Percentiles rank a stretch among this genome's conserved stretches.
Conservation (phyloP, 2,888 invertebrate species). For the Caenorhabditis sp. region DNA sequence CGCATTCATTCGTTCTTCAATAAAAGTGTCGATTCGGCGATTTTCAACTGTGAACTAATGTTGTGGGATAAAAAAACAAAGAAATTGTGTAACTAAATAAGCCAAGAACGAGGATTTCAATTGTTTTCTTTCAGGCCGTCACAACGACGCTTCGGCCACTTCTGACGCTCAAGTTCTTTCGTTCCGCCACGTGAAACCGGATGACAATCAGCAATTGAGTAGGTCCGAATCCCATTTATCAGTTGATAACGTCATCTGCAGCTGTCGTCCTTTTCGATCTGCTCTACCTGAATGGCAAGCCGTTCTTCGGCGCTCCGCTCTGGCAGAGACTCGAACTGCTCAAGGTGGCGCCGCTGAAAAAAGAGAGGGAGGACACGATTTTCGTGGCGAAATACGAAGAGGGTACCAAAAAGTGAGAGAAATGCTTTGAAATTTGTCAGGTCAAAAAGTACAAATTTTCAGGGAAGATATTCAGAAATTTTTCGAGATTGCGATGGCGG, state of each 20-base stretch:
- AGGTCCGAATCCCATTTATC: background rate
- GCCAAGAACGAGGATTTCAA: background rate
- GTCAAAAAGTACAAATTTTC: background rate
- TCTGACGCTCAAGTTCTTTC: conserved; percentile 47
- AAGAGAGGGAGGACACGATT: conserved; percentile 57
- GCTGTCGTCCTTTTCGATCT: conserved; percentile 75
- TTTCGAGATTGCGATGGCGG: conserved; percentile 72
- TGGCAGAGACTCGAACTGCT: conserved; percentile 62
- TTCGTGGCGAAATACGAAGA: conserved; percentile 59
- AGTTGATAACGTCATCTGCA: conserved; percentile 18
- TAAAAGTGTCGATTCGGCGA: conserved; percentile 59
- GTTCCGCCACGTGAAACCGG: conserved; percentile 55
- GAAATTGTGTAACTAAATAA: conserved; percentile 51
- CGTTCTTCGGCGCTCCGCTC: conserved; percentile 64
- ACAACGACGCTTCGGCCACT: conserved; percentile 54
- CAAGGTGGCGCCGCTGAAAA: conserved; percentile 58
- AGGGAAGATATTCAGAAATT: conserved; percentile 71
- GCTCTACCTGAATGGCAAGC: conserved; percentile 71
- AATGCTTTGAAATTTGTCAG: background rate
- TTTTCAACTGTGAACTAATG: conserved; percentile 76
- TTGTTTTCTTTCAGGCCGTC: conserved; percentile 37
- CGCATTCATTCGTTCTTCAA: conserved; percentile 71
- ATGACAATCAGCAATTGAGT: conserved; percentile 62
- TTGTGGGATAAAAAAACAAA: conserved; percentile 65
- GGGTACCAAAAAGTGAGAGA: conserved; percentile 54